These are phyloP conservation scores for Percina caprodes DNA, from an alignment of 2,113 vertebrate genomes.

Conservation along the genomic window DNA sequence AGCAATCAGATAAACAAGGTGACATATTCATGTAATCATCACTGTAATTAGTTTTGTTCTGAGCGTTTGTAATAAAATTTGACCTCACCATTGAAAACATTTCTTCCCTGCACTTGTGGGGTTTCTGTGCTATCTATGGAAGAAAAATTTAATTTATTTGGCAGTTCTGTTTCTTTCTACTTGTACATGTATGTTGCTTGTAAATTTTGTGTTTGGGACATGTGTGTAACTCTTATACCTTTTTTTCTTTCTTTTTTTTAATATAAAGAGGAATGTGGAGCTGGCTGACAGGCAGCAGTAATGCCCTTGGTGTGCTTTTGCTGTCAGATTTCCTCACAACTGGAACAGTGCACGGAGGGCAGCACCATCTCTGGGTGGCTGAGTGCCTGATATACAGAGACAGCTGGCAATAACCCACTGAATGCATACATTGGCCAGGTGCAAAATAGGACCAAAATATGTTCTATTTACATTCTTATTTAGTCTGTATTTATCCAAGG, in stretches of 20 bases:
- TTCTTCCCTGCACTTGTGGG: neutral
- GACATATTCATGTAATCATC: slow-evolving; percentile 68
- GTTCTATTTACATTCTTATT: neutral
- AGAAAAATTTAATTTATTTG: neutral
- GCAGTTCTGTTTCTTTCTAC: neutral
- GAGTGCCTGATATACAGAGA: slow-evolving; percentile 20
- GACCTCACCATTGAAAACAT: slow-evolving; percentile 23
- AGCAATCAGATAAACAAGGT: slow-evolving; percentile 73
- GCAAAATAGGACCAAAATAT: neutral
- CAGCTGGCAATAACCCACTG: slow-evolving; percentile 49
- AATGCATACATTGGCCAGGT: slow-evolving; percentile 36
- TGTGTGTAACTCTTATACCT: neutral
- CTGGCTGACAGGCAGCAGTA: slow-evolving; percentile 14
- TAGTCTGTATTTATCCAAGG: neutral
- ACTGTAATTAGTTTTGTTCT: slow-evolving; percentile 56
- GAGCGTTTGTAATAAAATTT: slow-evolving; percentile 26
- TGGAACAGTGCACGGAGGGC: slow-evolving; percentile 49
- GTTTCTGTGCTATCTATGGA: neutral
- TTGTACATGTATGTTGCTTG: neutral
- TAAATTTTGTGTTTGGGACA: slow-evolving; percentile 9
- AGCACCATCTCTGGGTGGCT: slow-evolving; percentile 13
- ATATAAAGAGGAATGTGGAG: slow-evolving; percentile 1
- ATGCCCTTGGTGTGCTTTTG: slow-evolving; percentile 59
- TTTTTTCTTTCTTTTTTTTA: neutral
- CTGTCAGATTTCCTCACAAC: slow-evolving; percentile 62